phyloP scores from a whole-genome alignment of 2,113 vertebrate genomes.

The Plectropomus leopardus region DNA sequence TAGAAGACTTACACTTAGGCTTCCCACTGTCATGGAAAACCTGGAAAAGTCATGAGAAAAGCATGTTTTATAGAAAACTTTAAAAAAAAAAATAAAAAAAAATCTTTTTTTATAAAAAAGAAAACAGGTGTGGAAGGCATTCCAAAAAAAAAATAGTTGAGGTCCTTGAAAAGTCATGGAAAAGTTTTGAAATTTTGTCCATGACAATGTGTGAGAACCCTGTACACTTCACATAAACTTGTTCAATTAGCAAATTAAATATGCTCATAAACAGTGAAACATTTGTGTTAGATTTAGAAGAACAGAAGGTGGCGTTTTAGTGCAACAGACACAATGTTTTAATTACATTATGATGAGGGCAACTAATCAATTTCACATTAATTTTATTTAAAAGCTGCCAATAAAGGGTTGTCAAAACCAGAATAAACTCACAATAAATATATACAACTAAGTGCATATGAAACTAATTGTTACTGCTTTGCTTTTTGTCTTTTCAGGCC shows the following conservation, averaged over 20 bases:
- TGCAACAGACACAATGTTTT: not conserved
- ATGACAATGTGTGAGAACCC: too few relatives aligned
- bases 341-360: not conserved
- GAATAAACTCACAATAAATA: not conserved
- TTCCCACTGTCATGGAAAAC: too few relatives aligned
- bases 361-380: not conserved
- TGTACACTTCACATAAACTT: not conserved
- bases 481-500: slow-evolving; percentile 77
- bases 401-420: not conserved
- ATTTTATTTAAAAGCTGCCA: not conserved
- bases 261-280: not conserved
- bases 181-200: too few relatives aligned
- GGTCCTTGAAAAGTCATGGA: too few relatives aligned
- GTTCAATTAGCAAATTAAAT: not conserved
- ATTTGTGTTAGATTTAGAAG: not conserved
- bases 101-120: too few relatives aligned
- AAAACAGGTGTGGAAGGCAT: too few relatives aligned
- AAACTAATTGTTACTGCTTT: slow-evolving; percentile 40
- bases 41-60: too few relatives aligned
- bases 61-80: too few relatives aligned
- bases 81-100: too few relatives aligned
- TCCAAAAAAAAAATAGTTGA: too few relatives aligned
- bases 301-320: not conserved
- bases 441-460: not conserved
- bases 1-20: not conserved